Evolutionary conservation across 2,888 invertebrate genomes (phyloP), one percentile per base, ranked within the genome.

Genomic region (Cheilosia urbana): DNA sequence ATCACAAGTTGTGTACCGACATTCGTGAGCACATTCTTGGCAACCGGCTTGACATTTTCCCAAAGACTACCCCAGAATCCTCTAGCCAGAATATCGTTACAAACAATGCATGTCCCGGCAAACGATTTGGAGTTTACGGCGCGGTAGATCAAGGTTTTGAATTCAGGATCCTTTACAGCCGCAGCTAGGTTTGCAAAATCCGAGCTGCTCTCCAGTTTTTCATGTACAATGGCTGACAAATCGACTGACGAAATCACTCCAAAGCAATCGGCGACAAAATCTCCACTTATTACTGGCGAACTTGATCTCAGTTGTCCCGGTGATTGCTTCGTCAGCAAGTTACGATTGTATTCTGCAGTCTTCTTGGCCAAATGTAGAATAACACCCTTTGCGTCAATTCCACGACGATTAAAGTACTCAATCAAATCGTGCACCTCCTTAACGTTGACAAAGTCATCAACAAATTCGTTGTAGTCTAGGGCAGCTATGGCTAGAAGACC

Each of bases 141-240:
- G 2, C 55, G 63, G 9, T 40, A 34, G 15, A 62, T 9, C 51
- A 62, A 27, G 19, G 34, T 37, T 15, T 27, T 60, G 42, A 72
- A 72, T 55, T 65, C 75, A 0, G 63, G 75, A 65, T 55, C 63
- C 0, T 13, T 2, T 6, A 65, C 13, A 45, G 47, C 65, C 6
- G 3, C 47, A 15, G 42, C 30, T 13, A 51, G 24, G 5, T 75
- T 30, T 3, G 21, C 63, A 17, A 75, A 75, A 1, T 75, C 65
- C 0, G 34, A 34, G 17, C 65, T 75, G 4, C n/a, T 21, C 17
- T 45, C 1, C 5, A 30, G 5, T 37, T 75, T 65, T 13, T 62
- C 47, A 7, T 42, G 11, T 13, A 65, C 13, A 13, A 49, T 45
- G 0, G 2, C 11, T 4, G n/a, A 7, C n/a, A 53, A 19, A 7